Evolutionary conservation across 2,797 vertebrate species (phyloP).

Genomic region (Argya squamiceps): DNA sequence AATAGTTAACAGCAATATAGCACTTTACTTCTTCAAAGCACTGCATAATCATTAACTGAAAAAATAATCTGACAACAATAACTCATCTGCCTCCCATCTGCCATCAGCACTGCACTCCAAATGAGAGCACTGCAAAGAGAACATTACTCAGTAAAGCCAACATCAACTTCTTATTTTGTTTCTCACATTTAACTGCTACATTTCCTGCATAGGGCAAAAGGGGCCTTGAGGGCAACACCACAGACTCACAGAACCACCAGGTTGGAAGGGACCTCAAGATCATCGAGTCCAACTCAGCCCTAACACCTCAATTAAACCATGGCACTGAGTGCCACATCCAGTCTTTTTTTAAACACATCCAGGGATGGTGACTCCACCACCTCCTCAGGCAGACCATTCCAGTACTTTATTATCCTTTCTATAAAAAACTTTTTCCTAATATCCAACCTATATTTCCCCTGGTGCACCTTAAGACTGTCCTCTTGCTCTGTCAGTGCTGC

Average conservation of each 20-base stretch:
- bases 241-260: background rate
- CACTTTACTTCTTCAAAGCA: background rate
- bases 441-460: background rate
- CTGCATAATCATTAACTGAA: background rate
- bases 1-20: background rate
- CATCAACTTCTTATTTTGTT: background rate
- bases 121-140: background rate
- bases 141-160: background rate
- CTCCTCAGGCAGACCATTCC: background rate
- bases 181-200: background rate
- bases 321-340: background rate
- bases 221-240: background rate
- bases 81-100: background rate
- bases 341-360: background rate
- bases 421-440: background rate
- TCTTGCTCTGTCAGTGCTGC: background rate
- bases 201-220: background rate
- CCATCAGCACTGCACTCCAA: background rate
- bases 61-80: slow-evolving; percentile 1
- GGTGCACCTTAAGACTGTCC: background rate
- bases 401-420: background rate
- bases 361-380: background rate
- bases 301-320: background rate
- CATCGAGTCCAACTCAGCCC: background rate
- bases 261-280: background rate